Base-by-base conservation (phyloP, 2,888 invertebrate species). In the Synanthedon vespiformis region DNA sequence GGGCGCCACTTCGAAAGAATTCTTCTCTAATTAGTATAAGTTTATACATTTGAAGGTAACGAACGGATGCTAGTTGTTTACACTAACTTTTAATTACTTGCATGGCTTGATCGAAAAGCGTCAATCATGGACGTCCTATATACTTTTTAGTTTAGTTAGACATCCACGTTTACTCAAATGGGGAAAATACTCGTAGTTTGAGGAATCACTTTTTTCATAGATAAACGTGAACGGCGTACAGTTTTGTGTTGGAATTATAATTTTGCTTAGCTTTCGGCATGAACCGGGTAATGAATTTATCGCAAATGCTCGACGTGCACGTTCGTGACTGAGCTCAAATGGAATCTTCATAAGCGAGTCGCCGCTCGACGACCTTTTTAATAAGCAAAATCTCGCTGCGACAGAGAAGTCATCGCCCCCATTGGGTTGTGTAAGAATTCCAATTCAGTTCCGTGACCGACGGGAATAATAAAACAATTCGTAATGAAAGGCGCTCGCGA, bases 21-120 rank as follows among this genome's bases (percentile, higher is more conserved):
- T 82, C 69, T 71, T 71, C 70, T 68, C 71, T 85, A 85, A 86
- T 86, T 85, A 83, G 84, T 77, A 77, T 77, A 86, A 85, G 81
- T 86, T 84, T 83, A 85, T 85, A 79, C 80, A 83, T 77, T 77
- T 67, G 67, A 65, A 77, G 74, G 76, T 74, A 65, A 68, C 62
- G 60, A 62, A 57, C 58, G 62, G 62, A 59, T 52, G n/a, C 11
- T 63, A 67, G 69, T 73, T 70, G 74, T 71, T 68, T 56, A 56
- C 60, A 62, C 65, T 63, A 82, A 84, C 70, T 86, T 86, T 85
- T 86, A 85, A 85, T 85, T 83, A 78, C 78, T 67, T 63, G 60
- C 59, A 64, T 61, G 54, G 55, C 27, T 56, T 63, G 65, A 74
- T 66, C 62, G 63, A 63, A 61, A 58, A 53, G 57, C 68, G 73